Conservation (phyloP, 1,140 invertebrate genomes). For the Conopomorpha cramerella region DNA sequence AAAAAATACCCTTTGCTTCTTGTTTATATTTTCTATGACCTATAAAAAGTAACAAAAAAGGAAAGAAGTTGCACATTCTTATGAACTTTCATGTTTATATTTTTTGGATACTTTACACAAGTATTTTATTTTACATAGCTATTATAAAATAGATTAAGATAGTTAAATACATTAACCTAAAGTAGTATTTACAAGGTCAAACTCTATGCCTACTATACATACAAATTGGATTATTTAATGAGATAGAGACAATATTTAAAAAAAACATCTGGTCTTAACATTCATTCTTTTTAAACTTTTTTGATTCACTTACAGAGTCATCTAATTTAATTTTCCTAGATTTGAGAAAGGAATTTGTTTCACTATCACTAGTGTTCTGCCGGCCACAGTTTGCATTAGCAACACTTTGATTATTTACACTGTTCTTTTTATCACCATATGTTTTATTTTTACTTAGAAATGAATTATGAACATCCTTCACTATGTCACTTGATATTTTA, state of each 20-base stretch:
- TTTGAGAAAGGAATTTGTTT: slow-evolving; percentile 42
- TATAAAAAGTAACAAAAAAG: slow-evolving; percentile 16
- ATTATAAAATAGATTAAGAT: slow-evolving; percentile 51
- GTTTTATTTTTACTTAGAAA: slow-evolving; percentile 47
- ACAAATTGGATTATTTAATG: slow-evolving; percentile 52
- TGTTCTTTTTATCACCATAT: slow-evolving; percentile 49
- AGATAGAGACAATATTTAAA: slow-evolving; percentile 33
- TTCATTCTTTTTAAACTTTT: slow-evolving; percentile 53
- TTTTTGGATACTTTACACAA: slow-evolving; percentile 39
- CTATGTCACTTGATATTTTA: slow-evolving; percentile 32
- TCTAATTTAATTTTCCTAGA: slow-evolving; percentile 39
- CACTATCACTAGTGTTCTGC: slow-evolving; percentile 40
- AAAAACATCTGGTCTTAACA: too few relatives aligned
- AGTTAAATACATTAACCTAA: slow-evolving; percentile 45
- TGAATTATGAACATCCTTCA: slow-evolving; percentile 52
- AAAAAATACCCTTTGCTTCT: too few relatives aligned
- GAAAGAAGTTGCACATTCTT: slow-evolving; percentile 24
- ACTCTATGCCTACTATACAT: slow-evolving; percentile 49
- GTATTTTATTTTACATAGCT: slow-evolving; percentile 43
- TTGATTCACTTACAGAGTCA: slow-evolving; percentile 39
- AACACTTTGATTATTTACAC: slow-evolving; percentile 54
- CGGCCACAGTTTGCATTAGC: slow-evolving; percentile 46
- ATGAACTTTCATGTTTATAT: slow-evolving; percentile 31
- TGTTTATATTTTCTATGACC: slow-evolving; percentile 11
- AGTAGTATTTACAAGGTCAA: slow-evolving; percentile 53